Evolutionary conservation across 2,888 invertebrate species (phyloP).

Genomic region (Aspidiotus destructor): DNA sequence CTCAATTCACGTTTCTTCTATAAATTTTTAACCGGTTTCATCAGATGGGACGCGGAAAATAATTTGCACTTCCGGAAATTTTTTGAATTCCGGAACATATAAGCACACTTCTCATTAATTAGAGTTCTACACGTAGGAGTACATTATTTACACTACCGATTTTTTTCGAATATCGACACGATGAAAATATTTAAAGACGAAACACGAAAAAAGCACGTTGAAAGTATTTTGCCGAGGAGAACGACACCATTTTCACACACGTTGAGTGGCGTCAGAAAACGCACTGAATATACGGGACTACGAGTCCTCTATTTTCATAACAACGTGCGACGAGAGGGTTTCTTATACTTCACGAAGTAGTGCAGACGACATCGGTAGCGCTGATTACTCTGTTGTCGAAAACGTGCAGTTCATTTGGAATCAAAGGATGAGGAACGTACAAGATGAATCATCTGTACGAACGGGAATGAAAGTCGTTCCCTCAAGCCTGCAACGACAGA

Average conservation of each 20-base stretch:
- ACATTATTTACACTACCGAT: too few relatives aligned
- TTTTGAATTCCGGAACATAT: too few relatives aligned
- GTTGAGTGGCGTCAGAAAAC: constrained; percentile 16
- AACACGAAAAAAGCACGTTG: constrained; percentile 18
- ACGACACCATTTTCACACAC: not conserved
- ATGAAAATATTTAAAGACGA: not conserved
- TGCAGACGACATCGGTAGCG: not conserved
- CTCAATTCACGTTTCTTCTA: too few relatives aligned
- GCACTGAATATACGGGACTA: constrained; percentile 19
- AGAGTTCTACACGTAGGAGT: too few relatives aligned
- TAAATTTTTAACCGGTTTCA: too few relatives aligned
- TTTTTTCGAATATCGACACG: too few relatives aligned
- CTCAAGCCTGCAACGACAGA: too few relatives aligned
- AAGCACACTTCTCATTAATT: too few relatives aligned
- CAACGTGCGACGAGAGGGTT: constrained; percentile 5
- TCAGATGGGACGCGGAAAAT: too few relatives aligned
- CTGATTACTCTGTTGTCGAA: constrained; percentile 7
- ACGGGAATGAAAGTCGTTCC: too few relatives aligned
- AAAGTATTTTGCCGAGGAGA: not conserved
- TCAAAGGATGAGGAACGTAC: not conserved
- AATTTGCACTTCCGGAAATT: too few relatives aligned
- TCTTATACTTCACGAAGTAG: not conserved
- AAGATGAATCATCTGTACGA: too few relatives aligned
- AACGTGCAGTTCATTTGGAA: not conserved
- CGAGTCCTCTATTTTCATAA: not conserved